Base-by-base conservation (phyloP, 1,140 invertebrate genomes). In the Neodiprion lecontei region DNA sequence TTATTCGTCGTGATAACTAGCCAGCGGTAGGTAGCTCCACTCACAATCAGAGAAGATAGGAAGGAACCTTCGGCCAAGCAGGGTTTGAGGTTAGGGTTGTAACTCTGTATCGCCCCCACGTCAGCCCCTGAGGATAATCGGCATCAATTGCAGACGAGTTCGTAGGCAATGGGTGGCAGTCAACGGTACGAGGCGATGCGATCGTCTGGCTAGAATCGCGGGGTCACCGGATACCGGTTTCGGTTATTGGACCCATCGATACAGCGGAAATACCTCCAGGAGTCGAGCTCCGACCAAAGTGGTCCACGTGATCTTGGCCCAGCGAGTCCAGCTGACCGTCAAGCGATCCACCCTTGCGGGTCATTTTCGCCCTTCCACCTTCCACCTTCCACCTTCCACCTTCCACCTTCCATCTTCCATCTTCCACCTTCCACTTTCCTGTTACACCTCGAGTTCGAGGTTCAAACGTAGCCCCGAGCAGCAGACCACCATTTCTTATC, bases 351-450 rank as follows among this genome's bases (percentile, higher is more conserved):
- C 28, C 28, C 28, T 40, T 5, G 28, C 28, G 2, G 28, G 53
- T 11, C 53, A 61, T 61, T 17, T 61, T 12, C 4, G 53, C 11
- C 11, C 53, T 17, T 61, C 53, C 53, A 61, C n/a, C 53, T 61
- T 61, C 53, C 53, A 61, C n/a, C 53, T 61, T 61, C 53, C 11
- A 61, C 53, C 53, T 61, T 61, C 53, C 53, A 61, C 53, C 28
- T 61, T 61, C 53, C 53, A 61, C 11, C n/a, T 61, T 40, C 28
- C 28, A 40, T 40, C 53, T 61, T 61, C 53, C 11, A 61, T 17
- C 53, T 61, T 61, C 53, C 53, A 61, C 53, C 28, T 61, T 61
- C 53, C 53, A 61, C 11, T 61, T 61, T 40, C 28, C 28, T 40
- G 28, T 40, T 17, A 17, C 53, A 61, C 53, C 53, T 9, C 5